Evolutionary conservation across 2,888 invertebrate species (phyloP).

Genomic region (Odontothrips loti): DNA sequence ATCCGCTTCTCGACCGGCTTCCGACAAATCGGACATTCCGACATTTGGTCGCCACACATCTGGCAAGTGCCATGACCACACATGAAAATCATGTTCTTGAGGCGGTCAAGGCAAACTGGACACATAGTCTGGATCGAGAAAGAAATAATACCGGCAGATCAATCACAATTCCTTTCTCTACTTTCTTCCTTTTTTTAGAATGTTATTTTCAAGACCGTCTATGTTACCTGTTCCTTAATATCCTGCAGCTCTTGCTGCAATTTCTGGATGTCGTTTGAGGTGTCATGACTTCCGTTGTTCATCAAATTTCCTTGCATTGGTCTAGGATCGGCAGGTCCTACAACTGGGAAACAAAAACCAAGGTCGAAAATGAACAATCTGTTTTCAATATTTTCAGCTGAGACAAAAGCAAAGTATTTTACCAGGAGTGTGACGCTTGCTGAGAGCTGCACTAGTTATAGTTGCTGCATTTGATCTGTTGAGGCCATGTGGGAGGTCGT

Average conservation of each 20-base stretch:
- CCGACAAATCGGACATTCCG: slow-evolving; percentile 95
- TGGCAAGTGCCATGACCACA: slow-evolving; percentile 98
- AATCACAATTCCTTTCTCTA: neutral
- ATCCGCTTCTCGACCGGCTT: slow-evolving; percentile 95
- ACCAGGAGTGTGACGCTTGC: neutral
- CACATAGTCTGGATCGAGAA: slow-evolving; percentile 82
- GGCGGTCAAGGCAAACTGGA: slow-evolving; percentile 93
- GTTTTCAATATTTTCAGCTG: neutral
- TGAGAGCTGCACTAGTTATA: neutral
- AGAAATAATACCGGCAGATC: slow-evolving; percentile 28
- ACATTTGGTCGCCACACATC: slow-evolving; percentile 97
- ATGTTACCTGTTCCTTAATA: slow-evolving; percentile 78
- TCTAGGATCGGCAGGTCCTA: slow-evolving; percentile 39
- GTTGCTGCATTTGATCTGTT: slow-evolving; percentile 6
- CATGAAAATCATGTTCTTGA: slow-evolving; percentile 98
- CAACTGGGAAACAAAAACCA: slow-evolving; percentile 27
- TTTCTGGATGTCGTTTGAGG: slow-evolving; percentile 76
- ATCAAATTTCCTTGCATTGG: slow-evolving; percentile 48
- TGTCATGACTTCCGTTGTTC: slow-evolving; percentile 66
- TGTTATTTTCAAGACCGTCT: neutral
- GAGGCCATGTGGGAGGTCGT: neutral
- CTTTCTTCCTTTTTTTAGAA: no score
- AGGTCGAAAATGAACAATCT: neutral
- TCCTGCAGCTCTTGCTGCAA: slow-evolving; percentile 92
- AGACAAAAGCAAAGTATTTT: neutral